Evolutionary conservation across 2,113 vertebrate genomes (phyloP).

Genomic region (Nettapus auritus): DNA sequence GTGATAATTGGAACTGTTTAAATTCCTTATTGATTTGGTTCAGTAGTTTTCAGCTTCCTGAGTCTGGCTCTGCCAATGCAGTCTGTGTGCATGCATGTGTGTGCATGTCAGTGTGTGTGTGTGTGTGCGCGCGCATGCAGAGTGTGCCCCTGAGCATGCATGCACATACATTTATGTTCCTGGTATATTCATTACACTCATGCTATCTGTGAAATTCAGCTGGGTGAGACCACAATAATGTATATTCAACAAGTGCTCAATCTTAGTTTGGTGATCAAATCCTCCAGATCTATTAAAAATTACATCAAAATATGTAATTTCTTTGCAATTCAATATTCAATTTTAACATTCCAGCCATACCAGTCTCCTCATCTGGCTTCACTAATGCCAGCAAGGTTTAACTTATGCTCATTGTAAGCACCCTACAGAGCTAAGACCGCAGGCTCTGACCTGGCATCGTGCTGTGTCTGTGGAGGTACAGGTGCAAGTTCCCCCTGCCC

Average conservation of each 20-base stretch:
- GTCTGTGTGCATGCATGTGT: no score
- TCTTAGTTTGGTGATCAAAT: background rate
- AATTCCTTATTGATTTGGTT: background rate
- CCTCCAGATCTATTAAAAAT: background rate
- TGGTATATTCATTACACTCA: background rate
- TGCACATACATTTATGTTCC: rapidly evolving
- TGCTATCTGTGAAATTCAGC: rapidly evolving
- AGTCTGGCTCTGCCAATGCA: background rate
- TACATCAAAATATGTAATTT: rapidly evolving
- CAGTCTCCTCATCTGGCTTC: background rate
- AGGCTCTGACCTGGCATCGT: background rate
- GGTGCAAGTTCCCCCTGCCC: background rate
- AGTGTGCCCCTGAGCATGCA: background rate
- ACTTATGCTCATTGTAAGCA: background rate
- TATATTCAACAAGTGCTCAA: background rate
- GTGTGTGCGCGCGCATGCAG: no score
- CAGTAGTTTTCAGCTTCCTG: background rate
- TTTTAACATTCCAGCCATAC: background rate
- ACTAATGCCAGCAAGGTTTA: background rate
- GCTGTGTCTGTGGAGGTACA: rapidly evolving
- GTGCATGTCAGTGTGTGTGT: no score
- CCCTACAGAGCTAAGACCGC: background rate
- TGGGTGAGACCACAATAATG: rapidly evolving
- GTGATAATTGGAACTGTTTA: background rate
- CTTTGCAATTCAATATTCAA: background rate